Base-by-base conservation (phyloP, 2,888 invertebrate species). In the Leptinotarsa haldemani region DNA sequence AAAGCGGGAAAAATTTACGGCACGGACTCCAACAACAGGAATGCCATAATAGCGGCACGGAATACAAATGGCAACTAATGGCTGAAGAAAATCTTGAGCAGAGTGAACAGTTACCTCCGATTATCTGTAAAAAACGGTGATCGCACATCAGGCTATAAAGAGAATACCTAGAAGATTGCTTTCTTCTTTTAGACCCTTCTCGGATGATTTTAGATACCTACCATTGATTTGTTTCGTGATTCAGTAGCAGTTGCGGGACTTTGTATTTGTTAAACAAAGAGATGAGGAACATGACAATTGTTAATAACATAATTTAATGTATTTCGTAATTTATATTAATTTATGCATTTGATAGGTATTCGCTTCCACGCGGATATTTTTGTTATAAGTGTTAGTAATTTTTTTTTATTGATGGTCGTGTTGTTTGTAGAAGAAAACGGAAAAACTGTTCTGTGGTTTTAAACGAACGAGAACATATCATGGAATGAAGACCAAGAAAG, bases 1-100 rank as follows among this genome's bases (percentile, higher is more conserved):
- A 99, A 99, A 89, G 99, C 98, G 52, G 98, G 98, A 81, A 98
- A 97, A 90, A 98, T 99, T 84, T 99, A 99, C 89, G 99, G 99
- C 82, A 97, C 98, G 25, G 92, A 92, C 81, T 87, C 88, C 71
- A 88, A 88, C 80, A 87, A 87, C 79, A 84, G 87, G 78, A 87
- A 88, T 73, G 87, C 89, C 78, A 89, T 90, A 77, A 83, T 84
- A 69, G 86, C 89, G 67, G 87, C 89, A 73, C 88, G 90, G 77
- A 90, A 90, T 82, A 89, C 90, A 77, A 90, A 90, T 82, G 90
- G 90, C 83, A 90, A 90, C 86, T 90, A 85, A 87, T 16, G 46
- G 20, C 18, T 22, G n/a, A 50, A 48, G 65, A 15, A 40, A 40
- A 58, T 58, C 20, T 13, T 56, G 58, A 16, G 16, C 56, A 30